These are phyloP conservation scores for Timema podura DNA, from an alignment of 2,888 invertebrate species.

Conservation along the genomic window DNA sequence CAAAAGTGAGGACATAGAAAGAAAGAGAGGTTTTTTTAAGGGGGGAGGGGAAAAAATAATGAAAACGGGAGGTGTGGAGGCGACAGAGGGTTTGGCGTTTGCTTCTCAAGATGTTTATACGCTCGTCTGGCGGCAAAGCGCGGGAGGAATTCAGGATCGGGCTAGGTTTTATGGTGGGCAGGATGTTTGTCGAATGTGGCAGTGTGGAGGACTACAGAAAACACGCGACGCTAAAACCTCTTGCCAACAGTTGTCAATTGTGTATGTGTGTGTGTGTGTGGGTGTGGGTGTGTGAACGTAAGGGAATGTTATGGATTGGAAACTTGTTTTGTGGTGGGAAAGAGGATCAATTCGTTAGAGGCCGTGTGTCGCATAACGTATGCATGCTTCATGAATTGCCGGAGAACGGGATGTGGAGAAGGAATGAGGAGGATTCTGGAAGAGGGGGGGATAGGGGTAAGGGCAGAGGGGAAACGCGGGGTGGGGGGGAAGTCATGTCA, in stretches of 20 bases:
- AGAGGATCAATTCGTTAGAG: too few relatives aligned
- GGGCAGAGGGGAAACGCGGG: background rate
- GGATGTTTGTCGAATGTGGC: conserved; percentile 18
- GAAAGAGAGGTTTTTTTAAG: background rate
- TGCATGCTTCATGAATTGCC: too few relatives aligned
- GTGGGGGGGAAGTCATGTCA: conserved; percentile 27
- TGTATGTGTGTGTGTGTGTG: too few relatives aligned
- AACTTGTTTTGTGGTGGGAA: too few relatives aligned
- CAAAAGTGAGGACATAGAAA: conserved; percentile 1
- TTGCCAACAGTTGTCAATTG: too few relatives aligned
- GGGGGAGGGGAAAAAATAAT: conserved; percentile 16
- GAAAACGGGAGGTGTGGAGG: conserved; percentile 16
- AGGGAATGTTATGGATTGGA: too few relatives aligned
- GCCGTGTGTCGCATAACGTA: too few relatives aligned
- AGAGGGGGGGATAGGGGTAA: background rate
- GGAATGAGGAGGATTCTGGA: background rate
- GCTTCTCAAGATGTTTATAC: conserved; percentile 17
- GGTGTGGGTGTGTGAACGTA: too few relatives aligned
- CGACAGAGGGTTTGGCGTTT: background rate
- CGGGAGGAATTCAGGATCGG: conserved; percentile 20
- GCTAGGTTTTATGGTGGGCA: conserved; percentile 17
- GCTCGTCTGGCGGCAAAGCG: conserved; percentile 20
- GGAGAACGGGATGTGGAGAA: background rate
- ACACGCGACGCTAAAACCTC: too few relatives aligned
- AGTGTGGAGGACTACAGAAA: background rate